Conservation (phyloP, 1,140 invertebrate genomes). For the Diploscapter pachys region DNA sequence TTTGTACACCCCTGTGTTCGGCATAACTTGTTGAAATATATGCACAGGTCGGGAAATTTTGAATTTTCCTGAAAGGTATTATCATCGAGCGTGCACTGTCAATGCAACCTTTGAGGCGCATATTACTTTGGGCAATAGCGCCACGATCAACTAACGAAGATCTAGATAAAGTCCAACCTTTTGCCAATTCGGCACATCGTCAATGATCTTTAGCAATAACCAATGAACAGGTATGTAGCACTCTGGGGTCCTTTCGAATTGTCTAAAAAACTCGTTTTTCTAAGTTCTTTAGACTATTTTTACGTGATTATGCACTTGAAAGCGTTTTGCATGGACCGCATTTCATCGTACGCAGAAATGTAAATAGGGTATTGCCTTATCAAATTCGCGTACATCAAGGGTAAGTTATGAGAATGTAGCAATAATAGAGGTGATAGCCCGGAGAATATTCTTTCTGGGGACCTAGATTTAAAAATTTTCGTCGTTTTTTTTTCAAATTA, state of each 20-base stretch:
- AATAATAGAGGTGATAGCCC: conserved; percentile 6
- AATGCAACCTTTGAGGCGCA: too few relatives aligned
- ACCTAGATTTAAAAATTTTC: not conserved
- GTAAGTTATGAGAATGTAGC: conserved; percentile 28
- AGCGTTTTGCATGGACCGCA: conserved; percentile 9
- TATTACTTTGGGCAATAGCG: too few relatives aligned
- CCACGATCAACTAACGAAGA: too few relatives aligned
- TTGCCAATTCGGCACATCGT: conserved; percentile 26
- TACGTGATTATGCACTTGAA: conserved; percentile 23
- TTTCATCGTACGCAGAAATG: conserved; percentile 34
- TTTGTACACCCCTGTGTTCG: too few relatives aligned
- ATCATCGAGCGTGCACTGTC: too few relatives aligned
- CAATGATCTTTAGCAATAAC: conserved; percentile 19
- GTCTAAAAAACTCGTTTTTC: conserved; percentile 14
- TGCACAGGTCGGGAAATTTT: too few relatives aligned
- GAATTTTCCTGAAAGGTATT: too few relatives aligned
- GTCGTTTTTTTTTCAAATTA: not conserved
- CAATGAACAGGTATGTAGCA: conserved; percentile 34
- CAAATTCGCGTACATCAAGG: conserved; percentile 26
- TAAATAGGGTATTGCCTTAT: conserved; percentile 37
- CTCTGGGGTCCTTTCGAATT: conserved; percentile 31
- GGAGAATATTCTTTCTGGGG: conserved; percentile 23
- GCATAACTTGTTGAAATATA: too few relatives aligned
- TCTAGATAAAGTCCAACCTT: too few relatives aligned
- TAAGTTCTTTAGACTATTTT: not conserved